These are phyloP conservation scores for Apeira syringaria DNA, from an alignment of 2,888 invertebrate species.

Conservation along the genomic window DNA sequence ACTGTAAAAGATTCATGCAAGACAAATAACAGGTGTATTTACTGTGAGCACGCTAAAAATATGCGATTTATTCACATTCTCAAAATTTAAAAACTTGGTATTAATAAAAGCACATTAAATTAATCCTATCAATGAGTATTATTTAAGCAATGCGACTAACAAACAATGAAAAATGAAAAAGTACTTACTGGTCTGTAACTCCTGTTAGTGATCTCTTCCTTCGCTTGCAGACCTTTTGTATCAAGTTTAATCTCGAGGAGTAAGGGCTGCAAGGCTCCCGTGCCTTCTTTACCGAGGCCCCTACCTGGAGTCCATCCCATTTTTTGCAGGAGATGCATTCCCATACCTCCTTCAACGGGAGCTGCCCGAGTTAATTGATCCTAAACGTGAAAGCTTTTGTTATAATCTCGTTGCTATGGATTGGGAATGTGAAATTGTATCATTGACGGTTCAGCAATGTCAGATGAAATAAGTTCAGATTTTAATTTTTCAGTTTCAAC, in stretches of 20 bases:
- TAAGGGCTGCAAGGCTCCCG: constrained; percentile 95
- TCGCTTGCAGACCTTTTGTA: constrained; percentile 93
- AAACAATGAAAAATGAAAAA: constrained; percentile 2
- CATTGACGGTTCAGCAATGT: background rate
- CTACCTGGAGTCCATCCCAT: constrained; percentile 99
- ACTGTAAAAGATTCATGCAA: too few species aligned
- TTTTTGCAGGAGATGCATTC: constrained; percentile 97
- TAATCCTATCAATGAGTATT: too few species aligned
- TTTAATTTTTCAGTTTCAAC: too few species aligned
- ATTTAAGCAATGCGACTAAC: constrained; percentile 2
- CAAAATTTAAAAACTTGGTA: too few species aligned
- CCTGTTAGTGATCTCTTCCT: constrained; percentile 85
- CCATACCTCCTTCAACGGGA: constrained; percentile 97
- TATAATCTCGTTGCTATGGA: constrained; percentile 2
- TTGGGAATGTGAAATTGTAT: too few species aligned
- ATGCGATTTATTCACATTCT: too few species aligned
- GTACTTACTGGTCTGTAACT: constrained; percentile 59
- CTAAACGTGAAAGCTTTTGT: constrained; percentile 70
- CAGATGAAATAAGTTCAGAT: too few species aligned
- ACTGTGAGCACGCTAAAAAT: too few species aligned
- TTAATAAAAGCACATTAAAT: too few species aligned
- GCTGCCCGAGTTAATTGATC: constrained; percentile 96
- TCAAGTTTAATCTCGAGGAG: constrained; percentile 97
- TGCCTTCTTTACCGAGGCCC: constrained; percentile 97
- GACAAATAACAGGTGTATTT: too few species aligned